Conservation (phyloP, 92 coral and sea anemone species). For the Porites evermanni region DNA sequence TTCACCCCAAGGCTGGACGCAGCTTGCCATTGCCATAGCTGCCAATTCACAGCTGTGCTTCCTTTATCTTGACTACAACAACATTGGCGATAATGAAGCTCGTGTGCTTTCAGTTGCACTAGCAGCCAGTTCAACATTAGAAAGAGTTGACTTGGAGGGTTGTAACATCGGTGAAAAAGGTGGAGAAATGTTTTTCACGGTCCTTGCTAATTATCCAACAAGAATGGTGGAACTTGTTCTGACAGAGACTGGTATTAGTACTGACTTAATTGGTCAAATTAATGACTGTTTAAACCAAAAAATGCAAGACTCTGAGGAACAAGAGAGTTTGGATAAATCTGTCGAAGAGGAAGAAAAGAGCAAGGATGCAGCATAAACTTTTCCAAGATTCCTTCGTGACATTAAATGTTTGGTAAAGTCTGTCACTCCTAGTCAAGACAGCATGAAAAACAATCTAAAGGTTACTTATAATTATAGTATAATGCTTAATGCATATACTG, state of each 20-base stretch:
- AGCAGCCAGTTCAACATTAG: conserved; percentile 83
- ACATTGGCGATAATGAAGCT: conserved; percentile 90
- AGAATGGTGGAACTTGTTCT: conserved; percentile 85
- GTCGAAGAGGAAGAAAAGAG: neutral
- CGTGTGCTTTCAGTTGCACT: conserved; percentile 95
- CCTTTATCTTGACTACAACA: conserved; percentile 89
- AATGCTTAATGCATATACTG: too few relatives aligned
- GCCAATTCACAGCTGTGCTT: conserved; percentile 80
- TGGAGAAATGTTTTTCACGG: conserved; percentile 82
- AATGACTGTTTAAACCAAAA: conserved; percentile 72
- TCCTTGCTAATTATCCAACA: conserved; percentile 84
- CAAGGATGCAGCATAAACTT: conserved; percentile 1
- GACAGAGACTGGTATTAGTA: conserved; percentile 84
- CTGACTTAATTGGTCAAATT: conserved; percentile 87
- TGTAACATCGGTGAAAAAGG: conserved; percentile 89
- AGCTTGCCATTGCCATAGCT: conserved; percentile 95
- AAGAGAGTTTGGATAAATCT: conserved; percentile 32
- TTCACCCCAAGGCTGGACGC: conserved; percentile 92
- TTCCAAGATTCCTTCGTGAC: neutral
- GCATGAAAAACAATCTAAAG: too few relatives aligned
- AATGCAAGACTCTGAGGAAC: conserved; percentile 23
- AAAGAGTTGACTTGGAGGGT: conserved; percentile 94
- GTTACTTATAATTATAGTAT: too few relatives aligned
- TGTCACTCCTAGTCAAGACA: neutral
- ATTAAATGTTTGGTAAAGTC: too few relatives aligned